Conservation (phyloP, 2,797 vertebrate species). For the Acanthopagrus latus region DNA sequence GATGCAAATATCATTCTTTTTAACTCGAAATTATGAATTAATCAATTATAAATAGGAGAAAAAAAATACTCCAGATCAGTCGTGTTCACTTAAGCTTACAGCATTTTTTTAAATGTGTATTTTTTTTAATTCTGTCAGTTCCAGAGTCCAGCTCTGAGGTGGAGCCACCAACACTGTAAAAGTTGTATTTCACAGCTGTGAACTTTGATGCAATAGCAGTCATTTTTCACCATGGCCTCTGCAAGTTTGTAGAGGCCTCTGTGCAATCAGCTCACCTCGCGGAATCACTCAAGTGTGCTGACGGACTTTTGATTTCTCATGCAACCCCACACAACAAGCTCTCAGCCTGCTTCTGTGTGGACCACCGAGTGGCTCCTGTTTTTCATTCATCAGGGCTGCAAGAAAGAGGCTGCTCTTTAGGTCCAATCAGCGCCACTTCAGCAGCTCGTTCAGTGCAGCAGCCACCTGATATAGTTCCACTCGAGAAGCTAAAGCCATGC, state of each 20-base stretch:
- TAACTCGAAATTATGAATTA: too few species aligned
- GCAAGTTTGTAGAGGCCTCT: background rate
- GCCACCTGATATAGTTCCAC: constrained; percentile 16
- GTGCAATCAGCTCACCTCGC: constrained; percentile 29
- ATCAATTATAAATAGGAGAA: background rate
- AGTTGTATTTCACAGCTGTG: background rate
- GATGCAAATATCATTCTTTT: too few species aligned
- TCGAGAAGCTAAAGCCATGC: background rate
- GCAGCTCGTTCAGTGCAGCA: background rate
- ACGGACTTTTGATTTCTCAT: background rate
- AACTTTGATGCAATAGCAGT: background rate
- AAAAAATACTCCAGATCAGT: background rate
- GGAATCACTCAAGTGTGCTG: constrained; percentile 11
- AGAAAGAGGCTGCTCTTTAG: constrained; percentile 27
- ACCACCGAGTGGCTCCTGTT: constrained; percentile 18
- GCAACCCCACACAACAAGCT: background rate
- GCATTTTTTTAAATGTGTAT: background rate
- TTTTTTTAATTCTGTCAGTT: background rate
- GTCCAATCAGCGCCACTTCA: constrained; percentile 54
- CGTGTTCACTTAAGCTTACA: background rate
- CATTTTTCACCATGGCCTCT: background rate
- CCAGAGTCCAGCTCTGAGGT: background rate
- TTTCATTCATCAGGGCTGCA: constrained; percentile 24
- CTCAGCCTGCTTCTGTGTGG: constrained; percentile 3
- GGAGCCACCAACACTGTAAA: background rate